Conservation (phyloP, 1,140 invertebrate species). For the Macrocentrus cingulum region DNA sequence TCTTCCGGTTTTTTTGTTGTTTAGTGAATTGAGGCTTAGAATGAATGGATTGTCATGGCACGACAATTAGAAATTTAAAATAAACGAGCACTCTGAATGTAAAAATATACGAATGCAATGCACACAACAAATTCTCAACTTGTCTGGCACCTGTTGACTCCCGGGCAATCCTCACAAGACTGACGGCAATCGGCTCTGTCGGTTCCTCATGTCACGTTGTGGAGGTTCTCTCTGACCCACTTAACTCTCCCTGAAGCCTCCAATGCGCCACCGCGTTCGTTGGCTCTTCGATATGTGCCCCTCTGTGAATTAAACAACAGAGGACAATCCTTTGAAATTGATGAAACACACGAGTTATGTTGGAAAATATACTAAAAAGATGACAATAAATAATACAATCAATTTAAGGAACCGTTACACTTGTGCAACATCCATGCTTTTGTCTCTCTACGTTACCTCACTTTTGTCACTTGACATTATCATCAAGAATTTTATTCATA, state of each 20-base stretch:
- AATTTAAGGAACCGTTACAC: conserved; percentile 12
- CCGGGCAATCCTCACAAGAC: conserved; percentile 57
- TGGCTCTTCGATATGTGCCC: neutral
- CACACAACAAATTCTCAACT: neutral
- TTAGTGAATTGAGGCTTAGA: too few species aligned
- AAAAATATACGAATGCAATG: conserved; percentile 7
- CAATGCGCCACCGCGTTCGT: conserved; percentile 1
- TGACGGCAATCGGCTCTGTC: conserved; percentile 47
- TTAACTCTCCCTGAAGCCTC: conserved; percentile 16
- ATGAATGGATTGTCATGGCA: too few species aligned
- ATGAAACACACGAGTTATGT: neutral
- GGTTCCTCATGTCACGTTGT: conserved; percentile 42
- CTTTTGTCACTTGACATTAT: neutral
- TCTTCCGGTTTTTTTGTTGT: too few species aligned
- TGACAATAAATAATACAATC: conserved; percentile 10
- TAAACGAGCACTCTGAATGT: neutral
- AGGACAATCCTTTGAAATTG: neutral
- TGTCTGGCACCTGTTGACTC: conserved; percentile 54
- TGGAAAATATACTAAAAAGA: neutral
- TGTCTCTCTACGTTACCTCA: neutral
- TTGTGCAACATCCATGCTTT: conserved; percentile 5
- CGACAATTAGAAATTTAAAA: conserved; percentile 4
- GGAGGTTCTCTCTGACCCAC: conserved; percentile 35
- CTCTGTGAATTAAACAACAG: neutral
- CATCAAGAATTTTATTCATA: neutral